Evolutionary conservation across 2,797 vertebrate genomes (phyloP), one percentile per base, ranked within the genome.

Genomic region (Nannoperca obscura): DNA sequence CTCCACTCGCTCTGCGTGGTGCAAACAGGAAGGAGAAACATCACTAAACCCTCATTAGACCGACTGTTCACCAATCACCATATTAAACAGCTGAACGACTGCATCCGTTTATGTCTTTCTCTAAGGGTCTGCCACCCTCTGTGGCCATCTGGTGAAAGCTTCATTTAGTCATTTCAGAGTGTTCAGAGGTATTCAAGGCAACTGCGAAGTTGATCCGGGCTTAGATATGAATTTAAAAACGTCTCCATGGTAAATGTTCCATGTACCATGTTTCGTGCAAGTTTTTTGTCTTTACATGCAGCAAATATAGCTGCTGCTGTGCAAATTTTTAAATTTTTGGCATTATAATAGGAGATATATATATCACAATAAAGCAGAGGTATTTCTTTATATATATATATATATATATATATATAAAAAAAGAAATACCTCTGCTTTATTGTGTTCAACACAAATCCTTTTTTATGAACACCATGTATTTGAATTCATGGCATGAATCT

Each of bases 111-210:
- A n/a, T 47, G 20, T 60, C 9, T 66, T 70, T 53, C 32, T 61
- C 34, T 55, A 24, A 60, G 52, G 24, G 32, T 15, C 64, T 52
- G 27, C 67, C 55, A 34, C 54, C 38, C 68, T 68, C 57, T 64
- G 57, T 60, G 52, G 15, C 66, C 73, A 71, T 73, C 77, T 84
- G 80, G 27, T 42, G 1, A 69, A 76, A 72, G 46, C 24, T 40
- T 71, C 54, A 70, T 74, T 70, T 57, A 59, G 44, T 77, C 1
- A 14, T 20, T 74, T 73, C 19, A 52, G 30, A 49, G 50, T n/a
- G 3, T 74, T 78, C 30, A 8, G 50, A 27, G 14, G 0, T 61
- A 74, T 66, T 79, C 42, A 66, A 34, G n/a, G 24, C 10, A 46
- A 14, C 17, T 38, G 14, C 32, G 46, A 38, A 34, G 20, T 10